These are phyloP conservation scores for Neoitamus cyanurus DNA, from an alignment of 2,888 invertebrate species.

Conservation along the genomic window DNA sequence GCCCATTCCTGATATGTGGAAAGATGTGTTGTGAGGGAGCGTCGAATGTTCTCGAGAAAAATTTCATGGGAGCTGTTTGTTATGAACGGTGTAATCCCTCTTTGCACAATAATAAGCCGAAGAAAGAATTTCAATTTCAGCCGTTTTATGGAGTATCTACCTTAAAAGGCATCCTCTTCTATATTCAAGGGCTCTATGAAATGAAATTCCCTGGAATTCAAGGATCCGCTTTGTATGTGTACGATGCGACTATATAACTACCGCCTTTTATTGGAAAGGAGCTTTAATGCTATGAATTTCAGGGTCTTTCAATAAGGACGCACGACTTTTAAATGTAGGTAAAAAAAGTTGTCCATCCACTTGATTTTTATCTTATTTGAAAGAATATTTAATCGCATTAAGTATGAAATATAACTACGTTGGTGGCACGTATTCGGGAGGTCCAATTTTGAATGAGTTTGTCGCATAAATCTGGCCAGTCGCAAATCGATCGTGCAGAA, in stretches of 20 bases:
- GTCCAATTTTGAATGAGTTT: no score
- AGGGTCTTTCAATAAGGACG: no score
- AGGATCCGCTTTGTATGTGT: neutral
- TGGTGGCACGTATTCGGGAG: no score
- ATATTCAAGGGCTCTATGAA: neutral
- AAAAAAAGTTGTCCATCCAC: no score
- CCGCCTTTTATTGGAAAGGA: neutral
- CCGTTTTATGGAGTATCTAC: neutral
- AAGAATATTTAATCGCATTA: no score
- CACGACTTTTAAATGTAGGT: no score
- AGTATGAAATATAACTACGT: no score
- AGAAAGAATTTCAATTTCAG: neutral
- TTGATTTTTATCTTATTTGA: no score
- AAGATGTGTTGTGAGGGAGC: neutral
- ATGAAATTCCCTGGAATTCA: neutral
- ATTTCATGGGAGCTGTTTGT: neutral
- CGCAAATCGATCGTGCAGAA: no score
- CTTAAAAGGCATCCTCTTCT: neutral
- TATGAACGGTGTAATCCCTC: neutral
- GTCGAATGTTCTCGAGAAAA: neutral
- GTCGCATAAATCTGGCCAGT: no score
- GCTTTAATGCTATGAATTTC: no score
- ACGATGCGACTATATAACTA: neutral
- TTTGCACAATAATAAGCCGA: neutral
- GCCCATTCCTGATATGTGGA: neutral